Percentiles rank a stretch among this genome's conserved stretches.
These are phyloP conservation scores for Pogonomyrmex californicus DNA, from an alignment of 1,140 invertebrate species.

Conservation along the genomic window DNA sequence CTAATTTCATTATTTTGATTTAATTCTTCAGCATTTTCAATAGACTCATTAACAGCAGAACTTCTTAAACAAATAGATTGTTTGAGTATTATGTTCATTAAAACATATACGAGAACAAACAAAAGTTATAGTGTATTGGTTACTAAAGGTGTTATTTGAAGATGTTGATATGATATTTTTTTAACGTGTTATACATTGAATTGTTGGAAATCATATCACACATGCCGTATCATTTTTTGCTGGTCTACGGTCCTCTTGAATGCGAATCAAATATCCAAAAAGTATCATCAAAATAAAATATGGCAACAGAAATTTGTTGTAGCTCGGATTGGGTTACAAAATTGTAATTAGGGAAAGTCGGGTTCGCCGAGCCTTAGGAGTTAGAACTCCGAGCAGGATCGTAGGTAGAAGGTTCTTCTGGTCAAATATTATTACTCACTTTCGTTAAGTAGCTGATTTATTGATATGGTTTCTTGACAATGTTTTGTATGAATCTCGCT, in stretches of 20 bases:
- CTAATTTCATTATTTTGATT: neutral
- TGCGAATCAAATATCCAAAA: conserved; percentile 22
- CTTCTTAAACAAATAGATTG: neutral
- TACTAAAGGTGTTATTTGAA: neutral
- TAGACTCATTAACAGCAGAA: neutral
- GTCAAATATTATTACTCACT: no score
- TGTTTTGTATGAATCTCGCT: no score
- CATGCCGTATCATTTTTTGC: neutral
- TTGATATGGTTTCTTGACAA: no score
- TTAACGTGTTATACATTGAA: conserved; percentile 3
- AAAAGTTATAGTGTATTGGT: neutral
- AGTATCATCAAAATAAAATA: neutral
- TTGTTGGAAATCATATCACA: neutral
- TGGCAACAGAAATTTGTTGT: neutral
- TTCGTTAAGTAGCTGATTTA: no score
- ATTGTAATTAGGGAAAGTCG: no score
- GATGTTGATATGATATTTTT: neutral
- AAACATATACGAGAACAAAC: neutral
- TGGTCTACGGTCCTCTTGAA: neutral
- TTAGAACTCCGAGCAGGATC: no score
- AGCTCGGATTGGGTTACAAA: no score
- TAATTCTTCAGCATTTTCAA: neutral
- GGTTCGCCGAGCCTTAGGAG: no score
- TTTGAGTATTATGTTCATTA: neutral
- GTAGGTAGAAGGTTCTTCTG: no score